phyloP scores from a whole-genome alignment of 2,888 invertebrate species.

The Tridacna gigas region DNA sequence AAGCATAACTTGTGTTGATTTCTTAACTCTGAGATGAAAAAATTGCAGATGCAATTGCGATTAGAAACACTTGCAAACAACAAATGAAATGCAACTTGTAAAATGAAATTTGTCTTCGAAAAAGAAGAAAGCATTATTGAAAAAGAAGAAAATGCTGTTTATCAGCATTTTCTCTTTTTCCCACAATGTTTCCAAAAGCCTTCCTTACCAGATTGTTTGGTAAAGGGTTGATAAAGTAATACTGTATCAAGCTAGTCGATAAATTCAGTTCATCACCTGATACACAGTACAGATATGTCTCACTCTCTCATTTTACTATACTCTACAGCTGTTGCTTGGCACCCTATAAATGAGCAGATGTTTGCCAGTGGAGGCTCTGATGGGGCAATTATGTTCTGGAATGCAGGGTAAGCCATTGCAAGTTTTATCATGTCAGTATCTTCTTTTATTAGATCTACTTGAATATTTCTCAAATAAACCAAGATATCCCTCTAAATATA shows the following conservation, averaged over 20 bases:
- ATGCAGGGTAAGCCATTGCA: constrained; percentile 91
- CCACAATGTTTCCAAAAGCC: background rate
- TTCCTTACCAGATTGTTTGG: background rate
- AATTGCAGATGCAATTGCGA: too few species aligned
- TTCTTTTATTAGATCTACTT: background rate
- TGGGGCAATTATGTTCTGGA: constrained; percentile 99
- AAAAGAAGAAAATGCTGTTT: background rate
- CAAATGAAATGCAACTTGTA: background rate
- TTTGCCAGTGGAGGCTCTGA: constrained; percentile 99
- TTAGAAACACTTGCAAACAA: too few species aligned
- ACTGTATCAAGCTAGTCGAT: too few species aligned
- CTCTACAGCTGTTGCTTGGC: constrained; percentile 92
- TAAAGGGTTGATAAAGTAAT: background rate
- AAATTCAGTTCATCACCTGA: too few species aligned
- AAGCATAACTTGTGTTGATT: too few species aligned
- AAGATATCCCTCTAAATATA: background rate
- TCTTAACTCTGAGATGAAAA: too few species aligned
- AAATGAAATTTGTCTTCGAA: background rate
- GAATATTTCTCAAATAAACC: background rate
- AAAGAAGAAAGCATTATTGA: background rate
- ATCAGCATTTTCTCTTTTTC: background rate
- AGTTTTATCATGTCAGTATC: too few species aligned
- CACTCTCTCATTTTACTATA: background rate
- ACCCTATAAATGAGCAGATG: constrained; percentile 98
- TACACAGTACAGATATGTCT: too few species aligned